These are phyloP conservation scores for Neosalanx taihuensis DNA, from an alignment of 2,797 vertebrate species.

Conservation along the genomic window DNA sequence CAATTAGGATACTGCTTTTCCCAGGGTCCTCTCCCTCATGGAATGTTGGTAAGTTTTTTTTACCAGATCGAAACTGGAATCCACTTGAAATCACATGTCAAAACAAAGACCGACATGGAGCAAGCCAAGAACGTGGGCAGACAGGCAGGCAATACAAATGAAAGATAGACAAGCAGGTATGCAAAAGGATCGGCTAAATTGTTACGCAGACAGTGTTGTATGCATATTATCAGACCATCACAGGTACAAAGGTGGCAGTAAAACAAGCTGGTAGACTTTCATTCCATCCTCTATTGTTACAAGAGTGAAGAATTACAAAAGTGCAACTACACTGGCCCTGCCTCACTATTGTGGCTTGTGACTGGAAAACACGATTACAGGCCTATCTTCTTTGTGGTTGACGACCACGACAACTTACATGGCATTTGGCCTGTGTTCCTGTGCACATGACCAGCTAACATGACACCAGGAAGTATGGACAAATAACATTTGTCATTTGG, in stretches of 20 bases:
- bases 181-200: conserved; percentile 28
- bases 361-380: conserved; percentile 49
- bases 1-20: neutral
- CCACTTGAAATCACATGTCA: neutral
- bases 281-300: conserved; percentile 39
- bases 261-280: conserved; percentile 38
- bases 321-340: conserved; percentile 66
- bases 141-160: neutral
- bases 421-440: conserved; percentile 54
- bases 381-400: conserved; percentile 36
- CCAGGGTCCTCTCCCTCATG: neutral
- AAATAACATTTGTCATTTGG: conserved; percentile 32
- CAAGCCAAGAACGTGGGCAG: neutral
- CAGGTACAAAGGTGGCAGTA: conserved; percentile 23
- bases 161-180: conserved; percentile 4
- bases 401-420: conserved; percentile 45
- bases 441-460: conserved; percentile 43
- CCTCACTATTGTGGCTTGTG: conserved; percentile 53
- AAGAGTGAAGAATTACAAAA: conserved; percentile 53
- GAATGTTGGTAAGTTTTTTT: neutral
- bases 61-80: neutral
- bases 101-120: neutral
- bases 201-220: conserved; percentile 20
- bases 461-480: conserved; percentile 43
- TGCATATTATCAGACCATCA: neutral